These are phyloP conservation scores for Gymnothorax javanicus DNA, from an alignment of 2,797 vertebrate species.

Conservation along the genomic window DNA sequence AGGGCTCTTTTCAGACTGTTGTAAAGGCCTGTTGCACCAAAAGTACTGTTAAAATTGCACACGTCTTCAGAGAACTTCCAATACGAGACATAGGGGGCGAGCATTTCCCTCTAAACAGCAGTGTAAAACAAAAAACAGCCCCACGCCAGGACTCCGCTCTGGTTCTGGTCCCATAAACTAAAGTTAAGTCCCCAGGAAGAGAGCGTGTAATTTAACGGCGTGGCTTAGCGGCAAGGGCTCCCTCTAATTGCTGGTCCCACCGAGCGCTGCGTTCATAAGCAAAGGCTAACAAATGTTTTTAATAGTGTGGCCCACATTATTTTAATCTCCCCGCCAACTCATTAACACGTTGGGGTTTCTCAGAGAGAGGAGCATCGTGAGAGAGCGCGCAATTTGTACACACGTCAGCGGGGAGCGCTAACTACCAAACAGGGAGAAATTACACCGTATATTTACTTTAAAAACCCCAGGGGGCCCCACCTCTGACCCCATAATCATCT, in stretches of 20 bases:
- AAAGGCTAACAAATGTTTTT: conserved; percentile 79
- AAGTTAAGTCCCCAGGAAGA: conserved; percentile 62
- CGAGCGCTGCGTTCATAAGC: conserved; percentile 73
- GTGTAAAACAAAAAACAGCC: conserved; percentile 49
- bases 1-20: conserved; percentile 59
- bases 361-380: conserved; percentile 71
- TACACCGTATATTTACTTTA: conserved; percentile 77
- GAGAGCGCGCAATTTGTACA: conserved; percentile 80
- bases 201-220: conserved; percentile 73
- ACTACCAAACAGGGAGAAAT: conserved; percentile 73
- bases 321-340: conserved; percentile 64
- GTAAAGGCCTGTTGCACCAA: conserved; percentile 56
- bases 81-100: conserved; percentile 50
- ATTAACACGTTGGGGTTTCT: conserved; percentile 65
- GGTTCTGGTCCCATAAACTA: conserved; percentile 59
- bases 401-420: conserved; percentile 73
- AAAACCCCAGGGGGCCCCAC: conserved; percentile 64
- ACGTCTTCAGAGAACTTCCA: conserved; percentile 60
- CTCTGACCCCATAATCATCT: conserved; percentile 74
- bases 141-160: conserved; percentile 62
- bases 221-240: conserved; percentile 62
- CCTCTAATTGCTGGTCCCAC: conserved; percentile 63
- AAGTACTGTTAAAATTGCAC: conserved; percentile 44
- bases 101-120: conserved; percentile 57
- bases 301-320: conserved; percentile 77